These are phyloP conservation scores for Chloropsis cyanopogon DNA, from an alignment of 2,113 vertebrate genomes.

Conservation along the genomic window DNA sequence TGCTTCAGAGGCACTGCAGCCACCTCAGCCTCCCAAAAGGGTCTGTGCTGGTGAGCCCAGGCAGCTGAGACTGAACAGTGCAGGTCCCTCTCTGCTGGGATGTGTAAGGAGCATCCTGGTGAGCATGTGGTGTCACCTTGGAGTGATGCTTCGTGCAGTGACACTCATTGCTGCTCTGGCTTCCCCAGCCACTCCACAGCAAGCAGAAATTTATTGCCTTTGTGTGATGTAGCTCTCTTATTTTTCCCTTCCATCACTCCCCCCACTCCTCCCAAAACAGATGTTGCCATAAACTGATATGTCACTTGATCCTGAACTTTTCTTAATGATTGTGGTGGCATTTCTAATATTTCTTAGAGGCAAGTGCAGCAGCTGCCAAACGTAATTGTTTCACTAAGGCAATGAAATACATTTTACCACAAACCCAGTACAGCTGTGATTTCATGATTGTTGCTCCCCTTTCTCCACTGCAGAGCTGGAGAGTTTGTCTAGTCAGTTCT, in stretches of 20 bases:
- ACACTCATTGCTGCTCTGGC: background rate
- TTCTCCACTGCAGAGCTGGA: background rate
- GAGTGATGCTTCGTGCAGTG: background rate
- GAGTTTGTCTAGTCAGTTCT: background rate
- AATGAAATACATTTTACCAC: background rate
- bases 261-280: background rate
- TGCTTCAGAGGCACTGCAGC: background rate
- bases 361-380: constrained; percentile 3
- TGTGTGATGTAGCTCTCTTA: background rate
- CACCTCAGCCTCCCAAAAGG: background rate
- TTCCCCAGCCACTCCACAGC: background rate
- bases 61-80: background rate
- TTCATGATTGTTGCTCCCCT: background rate
- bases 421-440: background rate
- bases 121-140: background rate
- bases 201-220: background rate
- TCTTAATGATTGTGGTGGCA: background rate
- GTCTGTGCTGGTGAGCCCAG: background rate
- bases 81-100: background rate
- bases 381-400: background rate
- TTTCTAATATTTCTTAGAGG: constrained; percentile 51
- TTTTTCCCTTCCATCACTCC: background rate
- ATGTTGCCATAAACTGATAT: background rate
- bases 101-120: background rate
- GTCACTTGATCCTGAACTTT: constrained; percentile 39